Evolutionary conservation across 2,797 vertebrate species (phyloP).

Genomic region (Knipowitschia caucasica): DNA sequence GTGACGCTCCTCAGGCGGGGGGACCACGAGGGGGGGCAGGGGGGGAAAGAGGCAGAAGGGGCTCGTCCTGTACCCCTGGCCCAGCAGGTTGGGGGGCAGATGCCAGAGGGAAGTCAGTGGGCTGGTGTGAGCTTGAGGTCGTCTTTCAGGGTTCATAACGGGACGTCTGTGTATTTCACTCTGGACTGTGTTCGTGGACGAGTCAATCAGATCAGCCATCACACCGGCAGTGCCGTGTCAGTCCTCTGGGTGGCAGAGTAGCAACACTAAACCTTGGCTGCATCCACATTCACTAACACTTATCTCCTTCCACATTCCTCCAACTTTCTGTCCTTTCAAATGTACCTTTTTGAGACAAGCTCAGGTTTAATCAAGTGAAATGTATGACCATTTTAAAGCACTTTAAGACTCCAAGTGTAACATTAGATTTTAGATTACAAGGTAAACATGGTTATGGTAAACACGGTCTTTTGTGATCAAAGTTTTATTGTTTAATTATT

Average conservation of each 20-base stretch:
- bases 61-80: constrained; percentile 65
- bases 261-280: constrained; percentile 7
- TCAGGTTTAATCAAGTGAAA: too few relatives aligned
- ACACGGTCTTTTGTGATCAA: too few relatives aligned
- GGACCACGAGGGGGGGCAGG: constrained; percentile 33
- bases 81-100: constrained; percentile 85
- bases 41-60: constrained; percentile 53
- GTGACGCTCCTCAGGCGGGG: constrained; percentile 75
- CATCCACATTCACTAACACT: too few relatives aligned
- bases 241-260: constrained; percentile 84
- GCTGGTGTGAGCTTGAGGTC: constrained; percentile 77
- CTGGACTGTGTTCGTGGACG: constrained; percentile 86
- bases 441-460: too few relatives aligned
- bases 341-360: too few relatives aligned
- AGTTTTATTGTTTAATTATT: too few relatives aligned
- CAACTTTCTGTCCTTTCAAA: too few relatives aligned
- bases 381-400: too few relatives aligned
- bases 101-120: constrained; percentile 86
- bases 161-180: constrained; percentile 77
- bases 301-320: too few relatives aligned
- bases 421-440: too few relatives aligned
- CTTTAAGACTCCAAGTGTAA: too few relatives aligned
- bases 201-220: constrained; percentile 84
- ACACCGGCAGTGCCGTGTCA: constrained; percentile 80
- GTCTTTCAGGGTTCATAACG: constrained; percentile 81